These are phyloP conservation scores for Mormyrus iriodes DNA, from an alignment of 2,113 vertebrate species.

Conservation along the genomic window DNA sequence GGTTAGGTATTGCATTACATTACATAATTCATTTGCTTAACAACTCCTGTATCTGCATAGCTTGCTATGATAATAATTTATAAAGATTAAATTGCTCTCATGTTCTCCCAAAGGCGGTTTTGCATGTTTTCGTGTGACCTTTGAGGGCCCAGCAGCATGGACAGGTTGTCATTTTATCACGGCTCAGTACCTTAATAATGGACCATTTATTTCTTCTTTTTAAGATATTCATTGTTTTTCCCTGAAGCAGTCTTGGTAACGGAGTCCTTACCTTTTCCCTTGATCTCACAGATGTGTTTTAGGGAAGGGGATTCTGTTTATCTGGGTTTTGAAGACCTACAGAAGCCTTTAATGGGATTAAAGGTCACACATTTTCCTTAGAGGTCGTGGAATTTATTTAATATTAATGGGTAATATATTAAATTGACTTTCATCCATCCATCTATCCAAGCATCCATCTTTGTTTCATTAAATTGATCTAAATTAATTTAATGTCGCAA, in stretches of 20 bases:
- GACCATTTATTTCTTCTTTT: not conserved
- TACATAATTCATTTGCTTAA: not conserved
- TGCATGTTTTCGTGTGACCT: not conserved
- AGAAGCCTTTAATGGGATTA: not conserved
- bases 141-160: not conserved
- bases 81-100: not conserved
- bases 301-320: not conserved
- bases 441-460: not conserved
- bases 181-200: not conserved
- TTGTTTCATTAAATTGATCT: not conserved
- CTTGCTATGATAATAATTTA: not conserved
- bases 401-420: not conserved
- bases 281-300: not conserved
- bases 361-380: not conserved
- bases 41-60: not conserved
- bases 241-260: not conserved
- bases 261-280: not conserved
- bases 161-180: not conserved
- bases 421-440: not conserved
- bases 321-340: not conserved
- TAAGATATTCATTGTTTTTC: not conserved
- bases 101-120: not conserved
- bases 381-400: not conserved
- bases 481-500: not conserved
- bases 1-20: not conserved